Conservation (phyloP, 2,113 vertebrate genomes). For the Isurus oxyrinchus region DNA sequence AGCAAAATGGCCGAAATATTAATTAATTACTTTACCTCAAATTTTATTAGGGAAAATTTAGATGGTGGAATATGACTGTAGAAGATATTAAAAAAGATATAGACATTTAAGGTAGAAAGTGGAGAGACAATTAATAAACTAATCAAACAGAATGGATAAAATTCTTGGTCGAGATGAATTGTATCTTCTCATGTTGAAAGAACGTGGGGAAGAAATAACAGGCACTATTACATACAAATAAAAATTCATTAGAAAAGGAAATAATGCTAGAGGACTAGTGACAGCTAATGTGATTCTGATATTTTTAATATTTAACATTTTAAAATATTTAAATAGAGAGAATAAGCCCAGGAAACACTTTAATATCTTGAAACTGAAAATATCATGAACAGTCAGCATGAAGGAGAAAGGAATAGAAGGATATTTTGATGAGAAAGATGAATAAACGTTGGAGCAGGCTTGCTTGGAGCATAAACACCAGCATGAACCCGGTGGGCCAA, state of each 20-base stretch:
- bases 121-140: too few relatives aligned
- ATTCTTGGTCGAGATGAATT: too few relatives aligned
- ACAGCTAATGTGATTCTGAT: too few relatives aligned
- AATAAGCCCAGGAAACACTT: not conserved
- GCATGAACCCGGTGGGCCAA: not conserved
- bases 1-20: slow-evolving; percentile 2
- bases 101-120: too few relatives aligned
- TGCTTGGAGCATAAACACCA: too few relatives aligned
- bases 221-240: too few relatives aligned
- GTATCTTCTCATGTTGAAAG: too few relatives aligned
- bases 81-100: not conserved
- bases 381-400: not conserved
- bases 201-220: too few relatives aligned
- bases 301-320: too few relatives aligned
- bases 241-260: too few relatives aligned
- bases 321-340: not conserved
- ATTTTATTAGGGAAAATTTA: not conserved
- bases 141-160: too few relatives aligned
- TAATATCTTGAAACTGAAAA: not conserved
- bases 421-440: not conserved
- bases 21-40: not conserved
- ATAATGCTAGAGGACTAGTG: too few relatives aligned
- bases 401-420: not conserved
- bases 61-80: not conserved
- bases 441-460: not conserved